Evolutionary conservation across 2,888 invertebrate genomes (phyloP), one percentile per base, ranked within the genome.

Genomic region (Drosophila vallismaia): DNA sequence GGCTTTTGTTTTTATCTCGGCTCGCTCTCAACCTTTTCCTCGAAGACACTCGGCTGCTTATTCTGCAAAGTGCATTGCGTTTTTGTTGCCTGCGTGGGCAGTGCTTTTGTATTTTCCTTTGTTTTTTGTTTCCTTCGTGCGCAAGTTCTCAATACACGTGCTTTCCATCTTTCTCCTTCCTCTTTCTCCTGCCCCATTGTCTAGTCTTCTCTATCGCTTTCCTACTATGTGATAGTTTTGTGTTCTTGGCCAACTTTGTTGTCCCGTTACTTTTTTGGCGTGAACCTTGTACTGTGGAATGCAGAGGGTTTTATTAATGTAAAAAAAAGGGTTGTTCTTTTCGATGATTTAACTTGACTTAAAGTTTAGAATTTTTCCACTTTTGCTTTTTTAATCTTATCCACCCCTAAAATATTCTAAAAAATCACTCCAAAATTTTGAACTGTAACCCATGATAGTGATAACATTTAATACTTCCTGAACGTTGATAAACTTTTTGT

Each of bases 31-130:
- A n/a, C n/a, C 4, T 33, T 49, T 51, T 40, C 62, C 48, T 53
- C 62, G 36, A 7, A 19, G 53, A 31, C 44, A 56, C 24, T 49
- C 19, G 19, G 44, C 33, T 44, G 48, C 62, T 46, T 57, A 64
- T 42, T 75, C 66, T 77, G 69, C 77, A 87, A 86, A 86, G 84
- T 81, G 86, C 81, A 81, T 58, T 86, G 84, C 80, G 84, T 86
- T 86, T 69, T 72, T 40, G 45, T 64, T 59, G 54, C 36, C 57
- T 79, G 75, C 75, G 86, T 86, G 75, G 80, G 79, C 52, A 79
- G 46, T 50, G 33, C 42, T 33, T 56, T 40, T 24, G 40, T 42
- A n/a, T 12, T 36, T 38, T 51, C 44, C 59, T 59, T 12, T 59
- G 24, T 46, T 57, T 12, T 63, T 62, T 52, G 64, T 26, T 70